These are phyloP conservation scores for Macrobrachium rosenbergii DNA, from an alignment of 1,140 invertebrate species.

Conservation along the genomic window DNA sequence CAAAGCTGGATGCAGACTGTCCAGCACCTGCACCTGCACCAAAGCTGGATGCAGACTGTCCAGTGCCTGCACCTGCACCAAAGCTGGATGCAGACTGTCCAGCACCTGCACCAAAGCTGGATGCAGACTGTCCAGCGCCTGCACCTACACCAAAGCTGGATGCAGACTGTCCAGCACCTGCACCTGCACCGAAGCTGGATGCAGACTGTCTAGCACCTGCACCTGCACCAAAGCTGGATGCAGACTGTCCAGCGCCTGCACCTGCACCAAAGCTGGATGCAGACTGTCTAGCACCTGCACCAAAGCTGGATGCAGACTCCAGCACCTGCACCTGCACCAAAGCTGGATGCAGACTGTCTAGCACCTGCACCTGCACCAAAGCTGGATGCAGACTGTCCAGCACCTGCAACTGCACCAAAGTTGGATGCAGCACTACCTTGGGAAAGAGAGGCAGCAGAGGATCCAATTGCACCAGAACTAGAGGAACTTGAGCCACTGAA, in stretches of 20 bases:
- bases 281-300: not conserved
- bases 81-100: too few relatives aligned
- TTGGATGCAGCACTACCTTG: not conserved
- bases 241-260: not conserved
- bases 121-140: too few relatives aligned
- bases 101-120: too few relatives aligned
- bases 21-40: too few relatives aligned
- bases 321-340: too few relatives aligned
- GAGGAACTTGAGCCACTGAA: conserved; percentile 1
- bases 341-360: too few relatives aligned
- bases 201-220: too few relatives aligned
- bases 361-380: too few relatives aligned
- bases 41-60: not conserved
- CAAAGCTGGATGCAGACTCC: not conserved
- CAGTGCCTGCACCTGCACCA: too few relatives aligned
- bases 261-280: not conserved
- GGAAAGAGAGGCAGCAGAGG: not conserved
- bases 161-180: not conserved
- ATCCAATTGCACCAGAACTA: not conserved
- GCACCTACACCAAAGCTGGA: not conserved
- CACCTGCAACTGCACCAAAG: too few relatives aligned
- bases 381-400: too few relatives aligned
- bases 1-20: not conserved
- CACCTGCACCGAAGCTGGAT: too few relatives aligned
- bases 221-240: not conserved